Percentiles rank a stretch among this genome's conserved stretches.
Conservation (phyloP, 1,140 invertebrate genomes). For the Chlorops oryzae region DNA sequence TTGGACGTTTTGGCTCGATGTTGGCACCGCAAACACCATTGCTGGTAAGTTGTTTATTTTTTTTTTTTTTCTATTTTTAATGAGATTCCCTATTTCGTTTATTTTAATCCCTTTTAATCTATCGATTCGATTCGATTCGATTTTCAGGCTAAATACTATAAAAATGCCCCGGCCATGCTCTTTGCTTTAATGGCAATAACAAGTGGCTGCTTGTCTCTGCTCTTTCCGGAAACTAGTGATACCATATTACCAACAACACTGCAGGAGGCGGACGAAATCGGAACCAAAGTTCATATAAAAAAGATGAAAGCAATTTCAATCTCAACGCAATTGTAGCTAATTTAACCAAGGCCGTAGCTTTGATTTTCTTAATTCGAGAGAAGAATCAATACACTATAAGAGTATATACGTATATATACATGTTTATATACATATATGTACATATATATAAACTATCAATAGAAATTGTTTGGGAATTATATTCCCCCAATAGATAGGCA, state of each 20-base stretch:
- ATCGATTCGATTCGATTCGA: conserved; percentile 13
- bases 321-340: conserved; percentile 14
- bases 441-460: neutral
- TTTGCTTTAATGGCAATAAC: conserved; percentile 56
- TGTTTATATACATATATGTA: no score
- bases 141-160: conserved; percentile 50
- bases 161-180: conserved; percentile 56
- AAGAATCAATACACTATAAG: no score
- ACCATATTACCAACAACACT: conserved; percentile 62
- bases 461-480: no score
- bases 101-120: no score
- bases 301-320: conserved; percentile 9
- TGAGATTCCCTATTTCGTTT: no score
- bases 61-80: no score
- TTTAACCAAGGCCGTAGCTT: no score
- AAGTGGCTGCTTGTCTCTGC: conserved; percentile 55
- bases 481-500: no score
- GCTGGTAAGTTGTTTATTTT: conserved; percentile 56
- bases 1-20: conserved; percentile 66
- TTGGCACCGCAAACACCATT: conserved; percentile 66
- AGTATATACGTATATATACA: no score
- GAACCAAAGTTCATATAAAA: conserved; percentile 33
- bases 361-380: no score
- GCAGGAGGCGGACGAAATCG: conserved; percentile 58
- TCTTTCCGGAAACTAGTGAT: conserved; percentile 65